Evolutionary conservation across 2,888 invertebrate species (phyloP).

Genomic region (Frankliniella fusca): DNA sequence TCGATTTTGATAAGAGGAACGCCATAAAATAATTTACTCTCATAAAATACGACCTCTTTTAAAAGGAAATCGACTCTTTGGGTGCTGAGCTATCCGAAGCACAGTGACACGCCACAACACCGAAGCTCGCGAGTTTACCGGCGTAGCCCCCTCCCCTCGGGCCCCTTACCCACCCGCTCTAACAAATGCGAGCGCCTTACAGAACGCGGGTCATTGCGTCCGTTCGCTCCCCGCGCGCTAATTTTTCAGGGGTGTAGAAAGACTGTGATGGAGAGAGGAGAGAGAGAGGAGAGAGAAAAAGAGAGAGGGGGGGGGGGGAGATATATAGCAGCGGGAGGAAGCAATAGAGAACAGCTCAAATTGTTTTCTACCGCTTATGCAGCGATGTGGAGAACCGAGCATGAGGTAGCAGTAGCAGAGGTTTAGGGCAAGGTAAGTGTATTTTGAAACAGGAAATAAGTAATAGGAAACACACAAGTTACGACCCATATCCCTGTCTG

Average conservation of each 20-base stretch:
- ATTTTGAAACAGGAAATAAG: too few species aligned
- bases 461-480: too few species aligned
- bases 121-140: too few species aligned
- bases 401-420: too few species aligned
- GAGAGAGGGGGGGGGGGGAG: background rate
- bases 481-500: too few species aligned
- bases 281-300: background rate
- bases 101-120: too few species aligned
- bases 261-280: background rate
- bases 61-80: too few species aligned
- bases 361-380: slow-evolving; percentile 10
- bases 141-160: too few species aligned
- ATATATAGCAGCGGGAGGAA: background rate
- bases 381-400: too few species aligned
- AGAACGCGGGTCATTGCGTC: background rate
- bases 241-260: slow-evolving; percentile 4
- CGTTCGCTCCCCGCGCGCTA: background rate
- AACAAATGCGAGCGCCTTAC: slow-evolving; percentile 10
- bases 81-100: too few species aligned
- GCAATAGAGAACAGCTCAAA: background rate
- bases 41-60: too few species aligned
- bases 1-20: slow-evolving; percentile 34
- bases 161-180: background rate
- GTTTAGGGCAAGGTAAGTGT: too few species aligned
- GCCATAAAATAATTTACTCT: slow-evolving; percentile 32